Evolutionary conservation across 2,113 vertebrate species (phyloP).

Genomic region (Addax nasomaculatus): DNA sequence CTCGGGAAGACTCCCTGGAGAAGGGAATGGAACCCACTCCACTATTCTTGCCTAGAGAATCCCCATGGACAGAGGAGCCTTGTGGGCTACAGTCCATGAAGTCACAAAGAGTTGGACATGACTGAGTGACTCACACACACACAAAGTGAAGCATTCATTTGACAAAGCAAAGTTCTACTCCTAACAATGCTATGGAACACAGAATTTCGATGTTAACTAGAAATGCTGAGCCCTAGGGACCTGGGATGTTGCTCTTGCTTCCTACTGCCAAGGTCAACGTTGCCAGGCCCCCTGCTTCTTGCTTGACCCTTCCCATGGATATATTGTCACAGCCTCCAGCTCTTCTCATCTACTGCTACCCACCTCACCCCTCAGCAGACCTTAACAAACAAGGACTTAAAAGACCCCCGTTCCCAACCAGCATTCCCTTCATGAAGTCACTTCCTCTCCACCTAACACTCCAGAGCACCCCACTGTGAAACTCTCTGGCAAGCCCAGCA

Average conservation of each 20-base stretch:
- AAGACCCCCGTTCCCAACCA: neutral
- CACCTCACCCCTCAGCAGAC: neutral
- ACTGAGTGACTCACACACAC: neutral
- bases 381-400: neutral
- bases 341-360: neutral
- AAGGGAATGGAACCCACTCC: neutral
- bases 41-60: neutral
- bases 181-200: neutral
- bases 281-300: neutral
- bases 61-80: neutral
- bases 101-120: neutral
- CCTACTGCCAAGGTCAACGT: neutral
- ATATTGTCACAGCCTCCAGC: too few species aligned
- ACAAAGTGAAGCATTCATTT: neutral
- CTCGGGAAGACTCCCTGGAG: neutral
- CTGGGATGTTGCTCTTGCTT: neutral
- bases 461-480: neutral
- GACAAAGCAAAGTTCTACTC: neutral
- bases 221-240: neutral
- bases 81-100: neutral
- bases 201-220: neutral
- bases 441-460: neutral
- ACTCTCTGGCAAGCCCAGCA: neutral
- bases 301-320: neutral
- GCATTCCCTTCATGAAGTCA: neutral